These are phyloP conservation scores for Syngnathus floridae DNA, from an alignment of 2,113 vertebrate genomes.

Conservation along the genomic window DNA sequence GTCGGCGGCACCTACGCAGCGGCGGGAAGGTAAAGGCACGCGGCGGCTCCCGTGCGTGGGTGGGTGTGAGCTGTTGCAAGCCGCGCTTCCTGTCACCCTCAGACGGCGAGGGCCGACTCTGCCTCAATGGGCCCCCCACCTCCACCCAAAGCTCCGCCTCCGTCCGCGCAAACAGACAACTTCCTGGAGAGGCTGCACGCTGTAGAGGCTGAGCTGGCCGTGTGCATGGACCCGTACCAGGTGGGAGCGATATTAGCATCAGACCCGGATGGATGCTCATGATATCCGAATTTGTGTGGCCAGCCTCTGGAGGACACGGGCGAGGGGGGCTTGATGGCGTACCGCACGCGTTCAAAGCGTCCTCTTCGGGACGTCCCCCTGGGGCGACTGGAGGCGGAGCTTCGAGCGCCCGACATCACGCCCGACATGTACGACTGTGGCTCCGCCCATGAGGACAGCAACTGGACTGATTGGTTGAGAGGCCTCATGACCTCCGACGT, in stretches of 20 bases:
- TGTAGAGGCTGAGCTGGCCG: slow-evolving; percentile 87
- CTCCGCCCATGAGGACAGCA: slow-evolving; percentile 79
- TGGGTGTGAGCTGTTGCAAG: too few species aligned
- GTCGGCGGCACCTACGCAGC: slow-evolving; percentile 45
- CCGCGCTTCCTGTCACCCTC: not conserved
- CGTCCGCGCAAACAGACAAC: slow-evolving; percentile 71
- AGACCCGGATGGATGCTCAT: not conserved
- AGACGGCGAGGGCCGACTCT: slow-evolving; percentile 62
- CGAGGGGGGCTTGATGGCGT: slow-evolving; percentile 79
- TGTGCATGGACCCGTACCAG: slow-evolving; percentile 86
- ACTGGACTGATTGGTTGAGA: slow-evolving; percentile 90
- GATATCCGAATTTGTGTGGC: not conserved
- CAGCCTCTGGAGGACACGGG: slow-evolving; percentile 31
- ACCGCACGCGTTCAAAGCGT: slow-evolving; percentile 86
- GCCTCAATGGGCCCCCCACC: slow-evolving; percentile 91
- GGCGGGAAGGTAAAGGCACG: slow-evolving; percentile 55
- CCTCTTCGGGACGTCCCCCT: slow-evolving; percentile 84
- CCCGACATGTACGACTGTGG: slow-evolving; percentile 90
- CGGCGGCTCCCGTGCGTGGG: too few species aligned
- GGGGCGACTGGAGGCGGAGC: slow-evolving; percentile 87
- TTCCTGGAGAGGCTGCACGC: slow-evolving; percentile 94
- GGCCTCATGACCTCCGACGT: slow-evolving; percentile 85
- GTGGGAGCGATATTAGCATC: slow-evolving; percentile 46
- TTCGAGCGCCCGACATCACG: slow-evolving; percentile 87
- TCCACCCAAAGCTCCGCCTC: slow-evolving; percentile 63